These are phyloP conservation scores for Riptortus pedestris DNA, from an alignment of 1,140 invertebrate species.

Conservation along the genomic window DNA sequence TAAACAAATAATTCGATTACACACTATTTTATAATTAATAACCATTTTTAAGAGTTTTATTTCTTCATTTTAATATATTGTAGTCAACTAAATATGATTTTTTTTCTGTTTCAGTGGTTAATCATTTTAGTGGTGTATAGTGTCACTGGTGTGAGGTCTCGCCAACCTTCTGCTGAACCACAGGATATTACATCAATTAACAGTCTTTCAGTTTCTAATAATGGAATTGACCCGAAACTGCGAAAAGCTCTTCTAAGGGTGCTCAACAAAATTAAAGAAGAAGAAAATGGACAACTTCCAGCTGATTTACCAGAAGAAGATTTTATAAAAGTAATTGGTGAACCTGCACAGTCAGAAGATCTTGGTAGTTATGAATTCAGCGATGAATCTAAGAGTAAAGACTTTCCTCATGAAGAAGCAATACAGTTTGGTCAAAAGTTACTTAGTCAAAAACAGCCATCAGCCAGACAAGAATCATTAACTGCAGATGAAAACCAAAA, in stretches of 20 bases:
- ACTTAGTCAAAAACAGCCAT: no score
- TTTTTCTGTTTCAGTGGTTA: neutral
- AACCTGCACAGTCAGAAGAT: conserved; percentile 44
- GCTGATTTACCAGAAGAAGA: conserved; percentile 17
- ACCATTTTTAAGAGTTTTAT: no score
- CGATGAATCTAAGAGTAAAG: neutral
- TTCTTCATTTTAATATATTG: no score
- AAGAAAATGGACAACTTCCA: conserved; percentile 27
- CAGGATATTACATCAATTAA: conserved; percentile 29
- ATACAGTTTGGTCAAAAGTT: neutral
- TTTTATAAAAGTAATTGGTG: conserved; percentile 10
- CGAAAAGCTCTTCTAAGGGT: conserved; percentile 58
- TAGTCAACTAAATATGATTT: no score
- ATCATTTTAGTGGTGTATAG: neutral
- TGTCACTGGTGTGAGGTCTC: neutral
- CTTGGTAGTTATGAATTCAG: conserved; percentile 7
- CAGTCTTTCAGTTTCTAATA: conserved; percentile 34
- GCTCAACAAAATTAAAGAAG: conserved; percentile 46
- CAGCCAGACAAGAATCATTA: no score
- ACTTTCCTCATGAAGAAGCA: neutral
- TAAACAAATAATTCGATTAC: no score
- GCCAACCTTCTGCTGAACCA: neutral
- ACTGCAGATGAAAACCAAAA: no score
- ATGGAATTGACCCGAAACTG: conserved; percentile 54
- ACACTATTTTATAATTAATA: no score